Evolutionary conservation across 2,888 invertebrate species (phyloP), one percentile per base, ranked within the genome.

Genomic region (Ornithoptera priamus): DNA sequence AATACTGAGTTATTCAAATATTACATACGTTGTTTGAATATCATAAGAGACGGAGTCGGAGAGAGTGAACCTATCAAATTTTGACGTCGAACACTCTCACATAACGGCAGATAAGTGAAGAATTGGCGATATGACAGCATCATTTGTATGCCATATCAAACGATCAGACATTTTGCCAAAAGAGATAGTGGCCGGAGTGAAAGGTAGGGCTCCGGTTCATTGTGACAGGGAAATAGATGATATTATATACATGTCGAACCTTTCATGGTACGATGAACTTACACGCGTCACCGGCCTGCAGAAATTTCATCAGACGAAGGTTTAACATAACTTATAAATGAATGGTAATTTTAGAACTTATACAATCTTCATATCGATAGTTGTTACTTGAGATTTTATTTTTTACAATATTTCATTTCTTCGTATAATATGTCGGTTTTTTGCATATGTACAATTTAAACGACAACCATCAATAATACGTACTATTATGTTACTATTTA

Each of bases 51-150:
- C 39, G 30, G 24, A 15, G 12, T 0, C 39, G 20, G 61, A 65
- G 65, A 69, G 61, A 69, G 69, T n/a, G 69, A 18, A 42, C n/a
- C 24, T 65, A 61, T 65, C 61, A 62, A 68, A 39, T 65, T 61
- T 65, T 65, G 61, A 61, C 56, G 56, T 61, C 56, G 30, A 60
- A 59, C 60, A 64, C 53, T 64, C 68, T 68, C 68, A 64, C 64
- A 39, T 59, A 59, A 42, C 60, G 56, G 60, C 53, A 60, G 68
- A 42, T 57, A 69, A 69, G 65, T 69, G 65, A 61, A 20, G 56
- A 42, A 62, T 69, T 69, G 60, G 64, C 56, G 56, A 60, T 64
- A 69, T 65, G 50, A 60, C 62, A 50, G 36, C 60, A 68, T 24
- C 61, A 15, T 61, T 56, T 46, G 56, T 61, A 59, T 42, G n/a